Evolutionary conservation across 2,113 vertebrate species (phyloP).

Genomic region (Cyrtonyx montezumae): DNA sequence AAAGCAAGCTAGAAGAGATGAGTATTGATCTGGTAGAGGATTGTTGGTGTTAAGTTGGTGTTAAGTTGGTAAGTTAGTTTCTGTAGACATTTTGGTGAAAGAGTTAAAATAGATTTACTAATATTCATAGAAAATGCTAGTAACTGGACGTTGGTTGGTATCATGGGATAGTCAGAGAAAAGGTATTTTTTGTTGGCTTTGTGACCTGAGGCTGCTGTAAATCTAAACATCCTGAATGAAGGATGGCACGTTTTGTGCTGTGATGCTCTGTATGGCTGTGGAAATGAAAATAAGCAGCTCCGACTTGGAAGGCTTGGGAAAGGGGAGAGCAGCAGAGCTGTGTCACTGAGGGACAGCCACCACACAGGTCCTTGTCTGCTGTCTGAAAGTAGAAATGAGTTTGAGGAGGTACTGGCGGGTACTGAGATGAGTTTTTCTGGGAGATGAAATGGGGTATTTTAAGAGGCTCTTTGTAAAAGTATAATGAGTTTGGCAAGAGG

Average conservation of each 20-base stretch:
- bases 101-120: constrained; percentile 30
- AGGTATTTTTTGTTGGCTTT: constrained; percentile 35
- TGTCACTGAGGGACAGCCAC: not conserved
- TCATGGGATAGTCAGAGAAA: not conserved
- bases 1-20: not conserved
- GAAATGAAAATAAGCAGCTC: not conserved
- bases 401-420: not conserved
- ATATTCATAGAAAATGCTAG: not conserved
- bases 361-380: not conserved
- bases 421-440: not conserved
- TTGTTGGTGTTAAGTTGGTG: not conserved
- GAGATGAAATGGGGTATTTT: not conserved
- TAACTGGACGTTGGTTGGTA: not conserved
- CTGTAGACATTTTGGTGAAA: not conserved
- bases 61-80: too few species aligned
- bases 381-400: not conserved
- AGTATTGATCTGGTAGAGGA: constrained; percentile 10
- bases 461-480: not conserved
- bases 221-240: not conserved
- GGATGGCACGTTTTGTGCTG: not conserved
- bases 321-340: not conserved
- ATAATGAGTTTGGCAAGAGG: not conserved
- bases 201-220: not conserved
- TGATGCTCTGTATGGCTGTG: not conserved
- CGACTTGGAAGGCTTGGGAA: not conserved